These are phyloP conservation scores for Ceratosolen fusciceps DNA, from an alignment of 1,140 invertebrate genomes.

Conservation along the genomic window DNA sequence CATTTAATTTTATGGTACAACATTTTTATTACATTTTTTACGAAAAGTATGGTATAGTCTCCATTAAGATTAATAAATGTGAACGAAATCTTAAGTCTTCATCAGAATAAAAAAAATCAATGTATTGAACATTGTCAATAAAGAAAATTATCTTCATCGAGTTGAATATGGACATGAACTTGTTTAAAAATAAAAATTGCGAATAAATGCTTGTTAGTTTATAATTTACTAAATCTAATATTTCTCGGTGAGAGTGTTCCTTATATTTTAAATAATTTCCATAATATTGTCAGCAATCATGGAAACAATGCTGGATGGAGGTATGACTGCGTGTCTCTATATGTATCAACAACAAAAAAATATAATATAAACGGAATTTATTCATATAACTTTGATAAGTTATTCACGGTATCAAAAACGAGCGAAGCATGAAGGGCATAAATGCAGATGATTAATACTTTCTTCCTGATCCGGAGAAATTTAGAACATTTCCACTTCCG, in stretches of 20 bases:
- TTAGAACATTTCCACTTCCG: neutral
- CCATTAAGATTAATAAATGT: too few species aligned
- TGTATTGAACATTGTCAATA: too few species aligned
- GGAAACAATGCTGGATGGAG: neutral
- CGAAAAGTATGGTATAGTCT: too few species aligned
- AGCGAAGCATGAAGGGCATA: slow-evolving; percentile 62
- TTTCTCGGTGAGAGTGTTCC: slow-evolving; percentile 36
- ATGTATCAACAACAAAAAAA: slow-evolving; percentile 4
- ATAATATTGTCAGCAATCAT: neutral
- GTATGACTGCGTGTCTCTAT: neutral
- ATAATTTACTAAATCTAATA: neutral
- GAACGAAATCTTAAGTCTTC: too few species aligned
- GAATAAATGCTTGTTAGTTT: neutral
- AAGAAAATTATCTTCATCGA: too few species aligned
- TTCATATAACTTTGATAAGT: slow-evolving; percentile 24
- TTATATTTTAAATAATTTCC: slow-evolving; percentile 40
- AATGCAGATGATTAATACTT: slow-evolving; percentile 57
- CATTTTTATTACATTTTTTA: too few species aligned
- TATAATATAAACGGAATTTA: slow-evolving; percentile 60
- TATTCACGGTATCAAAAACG: neutral
- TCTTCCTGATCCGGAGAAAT: slow-evolving; percentile 67
- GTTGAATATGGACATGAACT: neutral
- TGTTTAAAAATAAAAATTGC: slow-evolving; percentile 7
- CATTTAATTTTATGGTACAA: too few species aligned
- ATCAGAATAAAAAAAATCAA: too few species aligned